These are phyloP conservation scores for Tokudaia tokunoshimensis DNA, from an alignment of 2,797 vertebrate genomes.

Conservation along the genomic window DNA sequence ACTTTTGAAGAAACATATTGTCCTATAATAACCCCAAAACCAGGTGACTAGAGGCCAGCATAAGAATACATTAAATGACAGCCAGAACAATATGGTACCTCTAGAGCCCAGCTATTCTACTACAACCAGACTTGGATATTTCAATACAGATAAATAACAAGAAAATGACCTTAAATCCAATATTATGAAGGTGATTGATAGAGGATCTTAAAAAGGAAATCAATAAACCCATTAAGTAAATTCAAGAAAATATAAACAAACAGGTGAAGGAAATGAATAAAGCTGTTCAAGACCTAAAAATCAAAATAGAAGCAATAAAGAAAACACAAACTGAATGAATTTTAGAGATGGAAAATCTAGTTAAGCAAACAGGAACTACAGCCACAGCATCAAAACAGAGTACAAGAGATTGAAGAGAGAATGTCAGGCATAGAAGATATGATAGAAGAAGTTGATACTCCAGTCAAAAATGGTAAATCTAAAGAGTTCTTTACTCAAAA, in stretches of 20 bases:
- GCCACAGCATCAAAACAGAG: neutral
- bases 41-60: neutral
- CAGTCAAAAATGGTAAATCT: neutral
- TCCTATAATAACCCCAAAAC: neutral
- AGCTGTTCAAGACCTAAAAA: neutral
- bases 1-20: constrained; percentile 3
- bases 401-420: neutral
- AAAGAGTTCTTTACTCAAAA: neutral
- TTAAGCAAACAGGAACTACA: neutral
- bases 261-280: neutral
- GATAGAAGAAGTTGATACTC: neutral
- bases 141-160: neutral
- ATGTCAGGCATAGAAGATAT: neutral
- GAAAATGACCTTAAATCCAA: neutral
- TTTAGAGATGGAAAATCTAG: neutral
- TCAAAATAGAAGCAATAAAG: neutral
- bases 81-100: neutral
- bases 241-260: neutral
- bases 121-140: neutral
- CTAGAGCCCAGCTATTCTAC: neutral
- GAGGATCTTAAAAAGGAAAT: neutral
- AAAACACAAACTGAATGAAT: neutral
- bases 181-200: neutral
- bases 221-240: neutral
- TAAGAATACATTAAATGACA: neutral